Base-by-base conservation (phyloP, 2,113 vertebrate species). In the Hippocampus mohnikei region DNA sequence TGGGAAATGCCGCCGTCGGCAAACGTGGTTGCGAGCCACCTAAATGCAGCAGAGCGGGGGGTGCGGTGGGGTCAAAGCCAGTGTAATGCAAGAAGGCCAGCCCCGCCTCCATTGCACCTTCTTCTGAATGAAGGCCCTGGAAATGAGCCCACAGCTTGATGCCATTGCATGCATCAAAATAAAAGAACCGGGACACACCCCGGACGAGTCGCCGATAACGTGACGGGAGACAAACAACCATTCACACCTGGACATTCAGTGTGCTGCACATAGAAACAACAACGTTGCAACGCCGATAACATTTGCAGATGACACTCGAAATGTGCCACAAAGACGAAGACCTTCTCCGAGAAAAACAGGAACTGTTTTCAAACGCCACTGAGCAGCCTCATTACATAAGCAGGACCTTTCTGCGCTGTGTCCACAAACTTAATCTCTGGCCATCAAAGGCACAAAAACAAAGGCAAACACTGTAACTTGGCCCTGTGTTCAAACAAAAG, bases 371-470 rank as follows among this genome's bases (percentile, higher is more conserved):
- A 55, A 78, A 75, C 70, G 71, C 48, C 62, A 58, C 21, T 58
- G 69, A 53, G 77, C 42, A 73, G 64, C 27, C 48, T 8, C 40
- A 63, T 66, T 41, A 71, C 73, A 82, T 3, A 67, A 58, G 72
- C 64, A 37, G 16, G 55, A 67, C 58, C 70, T 76, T 53, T 77
- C 27, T 60, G 55, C 12, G 3, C 21, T 73, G 69, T 75, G 77
- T 83, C 72, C 73, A 74, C 81, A 84, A 41, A 56, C 1, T 2
- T 87, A 82, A 83, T 82, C 87, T 79, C 70, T 52, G n/a, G 68
- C 66, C 64, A 77, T 79, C 62, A 33, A 27, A 0, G 9, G 48
- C 59, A 81, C 69, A 81, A 79, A 73, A 75, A 74, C 64, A 9
- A 69, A 78, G 62, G 73, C 68, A 87, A 85, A 87, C 77, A 80